Evolutionary conservation across 2,113 vertebrate genomes (phyloP).

Genomic region (Lagopus muta): DNA sequence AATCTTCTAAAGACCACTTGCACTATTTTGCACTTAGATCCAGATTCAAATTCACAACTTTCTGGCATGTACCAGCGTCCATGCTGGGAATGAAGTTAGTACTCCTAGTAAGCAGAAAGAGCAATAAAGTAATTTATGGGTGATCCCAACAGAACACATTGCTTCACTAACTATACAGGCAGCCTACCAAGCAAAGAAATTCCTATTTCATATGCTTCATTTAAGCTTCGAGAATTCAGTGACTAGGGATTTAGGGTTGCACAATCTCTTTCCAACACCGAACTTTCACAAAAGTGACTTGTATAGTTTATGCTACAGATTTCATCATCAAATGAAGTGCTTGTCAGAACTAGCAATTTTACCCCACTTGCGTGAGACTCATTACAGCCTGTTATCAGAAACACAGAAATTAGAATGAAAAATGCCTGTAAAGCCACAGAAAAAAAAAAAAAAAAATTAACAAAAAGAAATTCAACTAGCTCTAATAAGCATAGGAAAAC

Average conservation of each 20-base stretch:
- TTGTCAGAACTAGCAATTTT: not conserved
- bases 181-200: not conserved
- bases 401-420: not conserved
- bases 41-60: not conserved
- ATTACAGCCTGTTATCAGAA: not conserved
- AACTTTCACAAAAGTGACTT: not conserved
- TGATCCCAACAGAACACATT: not conserved
- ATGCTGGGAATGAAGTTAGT: not conserved
- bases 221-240: conserved; percentile 7
- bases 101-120: not conserved
- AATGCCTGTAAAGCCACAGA: not conserved
- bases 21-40: not conserved
- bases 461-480: not conserved
- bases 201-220: not conserved
- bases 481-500: not conserved
- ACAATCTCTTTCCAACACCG: not conserved
- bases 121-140: not conserved
- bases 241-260: not conserved
- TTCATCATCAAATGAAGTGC: not conserved
- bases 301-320: not conserved
- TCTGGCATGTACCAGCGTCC: not conserved
- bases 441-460: not conserved
- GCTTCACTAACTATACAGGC: not conserved
- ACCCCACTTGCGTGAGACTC: not conserved
- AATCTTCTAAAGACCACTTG: not conserved